Percentiles rank a stretch among this genome's conserved stretches.
Conservation (phyloP, 2,113 vertebrate genomes). For the Ondatra zibethicus region DNA sequence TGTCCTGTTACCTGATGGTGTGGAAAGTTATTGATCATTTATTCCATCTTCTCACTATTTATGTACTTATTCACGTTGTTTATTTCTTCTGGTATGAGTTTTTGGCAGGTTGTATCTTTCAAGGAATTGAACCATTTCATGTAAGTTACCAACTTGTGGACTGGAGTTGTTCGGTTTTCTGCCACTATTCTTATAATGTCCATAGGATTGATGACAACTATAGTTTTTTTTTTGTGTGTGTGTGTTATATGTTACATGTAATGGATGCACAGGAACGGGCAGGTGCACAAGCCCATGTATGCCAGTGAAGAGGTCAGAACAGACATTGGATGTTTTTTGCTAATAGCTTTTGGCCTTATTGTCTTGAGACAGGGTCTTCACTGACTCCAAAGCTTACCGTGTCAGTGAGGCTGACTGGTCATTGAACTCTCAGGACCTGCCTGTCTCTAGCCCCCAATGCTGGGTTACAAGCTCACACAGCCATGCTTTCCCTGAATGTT, state of each 20-base stretch:
- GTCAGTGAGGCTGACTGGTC: not conserved
- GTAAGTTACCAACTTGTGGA: not conserved
- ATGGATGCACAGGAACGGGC: not conserved
- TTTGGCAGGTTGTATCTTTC: not conserved
- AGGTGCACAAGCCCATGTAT: not conserved
- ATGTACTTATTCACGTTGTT: not conserved
- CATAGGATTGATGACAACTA: not conserved
- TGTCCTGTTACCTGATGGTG: not conserved
- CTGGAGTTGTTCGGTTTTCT: not conserved
- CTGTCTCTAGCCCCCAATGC: too few species aligned
- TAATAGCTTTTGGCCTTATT: not conserved
- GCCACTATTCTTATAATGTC: not conserved
- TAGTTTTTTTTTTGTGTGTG: not conserved
- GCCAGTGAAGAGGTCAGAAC: not conserved
- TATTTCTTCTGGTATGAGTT: constrained; percentile 17
- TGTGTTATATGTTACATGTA: not conserved
- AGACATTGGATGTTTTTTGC: not conserved
- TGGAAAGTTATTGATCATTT: constrained; percentile 5
- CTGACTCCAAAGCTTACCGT: not conserved
- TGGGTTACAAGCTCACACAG: not conserved
- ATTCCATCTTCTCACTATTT: constrained; percentile 14
- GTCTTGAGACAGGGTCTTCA: not conserved
- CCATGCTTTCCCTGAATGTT: not conserved
- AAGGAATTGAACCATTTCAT: constrained; percentile 6
- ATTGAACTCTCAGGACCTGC: not conserved